Conservation (phyloP, 2,888 invertebrate genomes). For the Thymelicus acteon region DNA sequence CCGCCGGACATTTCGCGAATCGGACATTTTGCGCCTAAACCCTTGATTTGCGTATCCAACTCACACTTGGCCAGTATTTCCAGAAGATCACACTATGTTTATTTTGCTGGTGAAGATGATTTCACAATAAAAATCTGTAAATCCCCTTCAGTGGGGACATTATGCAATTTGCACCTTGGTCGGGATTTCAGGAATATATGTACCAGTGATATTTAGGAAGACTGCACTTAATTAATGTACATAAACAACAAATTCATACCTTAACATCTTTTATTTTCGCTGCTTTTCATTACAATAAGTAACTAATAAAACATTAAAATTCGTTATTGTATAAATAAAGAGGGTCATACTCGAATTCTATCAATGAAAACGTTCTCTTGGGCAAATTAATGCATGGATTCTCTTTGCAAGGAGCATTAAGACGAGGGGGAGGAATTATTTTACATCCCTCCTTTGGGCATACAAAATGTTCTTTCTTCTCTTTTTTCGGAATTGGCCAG, state of each 20-base stretch:
- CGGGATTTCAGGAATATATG: no score
- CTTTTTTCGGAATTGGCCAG: conserved; percentile 58
- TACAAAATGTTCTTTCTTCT: conserved; percentile 47
- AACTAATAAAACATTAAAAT: not conserved
- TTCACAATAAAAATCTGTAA: no score
- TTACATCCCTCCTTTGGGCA: conserved; percentile 66
- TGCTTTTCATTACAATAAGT: conserved; percentile 36
- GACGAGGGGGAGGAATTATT: conserved; percentile 47
- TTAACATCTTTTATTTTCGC: conserved; percentile 55
- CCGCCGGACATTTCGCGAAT: no score
- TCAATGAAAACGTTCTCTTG: conserved; percentile 48
- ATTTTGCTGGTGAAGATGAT: no score
- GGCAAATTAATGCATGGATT: conserved; percentile 58
- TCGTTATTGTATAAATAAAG: conserved; percentile 10
- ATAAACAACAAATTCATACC: not conserved
- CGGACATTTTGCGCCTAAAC: no score
- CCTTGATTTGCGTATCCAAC: no score
- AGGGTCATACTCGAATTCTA: not conserved
- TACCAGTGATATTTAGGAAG: no score
- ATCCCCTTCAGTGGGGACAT: no score
- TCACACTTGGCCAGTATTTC: no score
- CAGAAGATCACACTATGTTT: no score
- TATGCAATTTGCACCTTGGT: no score
- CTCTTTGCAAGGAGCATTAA: conserved; percentile 49
- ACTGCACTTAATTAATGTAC: no score